These are phyloP conservation scores for Amaurobius ferox DNA, from an alignment of 2,888 invertebrate species.

Conservation along the genomic window DNA sequence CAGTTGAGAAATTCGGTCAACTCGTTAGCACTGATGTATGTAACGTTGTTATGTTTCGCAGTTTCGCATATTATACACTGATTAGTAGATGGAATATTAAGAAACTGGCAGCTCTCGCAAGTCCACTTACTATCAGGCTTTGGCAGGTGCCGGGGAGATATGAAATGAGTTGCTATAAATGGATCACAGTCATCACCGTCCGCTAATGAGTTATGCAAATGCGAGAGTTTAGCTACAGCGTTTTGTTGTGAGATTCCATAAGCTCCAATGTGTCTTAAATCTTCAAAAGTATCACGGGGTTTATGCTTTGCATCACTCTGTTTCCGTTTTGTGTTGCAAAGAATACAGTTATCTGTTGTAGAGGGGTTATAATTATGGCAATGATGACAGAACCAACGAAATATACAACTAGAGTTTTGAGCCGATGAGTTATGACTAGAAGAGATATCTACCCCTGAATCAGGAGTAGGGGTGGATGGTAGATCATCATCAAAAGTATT, in stretches of 20 bases:
- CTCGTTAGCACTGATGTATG: slow-evolving; percentile 42
- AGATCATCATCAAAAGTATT: slow-evolving; percentile 54
- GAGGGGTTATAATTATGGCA: slow-evolving; percentile 68
- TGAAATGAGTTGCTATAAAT: slow-evolving; percentile 54
- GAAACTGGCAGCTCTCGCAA: slow-evolving; percentile 77
- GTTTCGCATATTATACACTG: slow-evolving; percentile 74
- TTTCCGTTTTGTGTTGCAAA: slow-evolving; percentile 49
- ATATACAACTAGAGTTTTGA: slow-evolving; percentile 39
- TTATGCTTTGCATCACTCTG: slow-evolving; percentile 28
- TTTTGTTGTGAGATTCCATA: slow-evolving; percentile 56
- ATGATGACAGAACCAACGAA: slow-evolving; percentile 70
- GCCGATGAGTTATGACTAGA: slow-evolving; percentile 60
- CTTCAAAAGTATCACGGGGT: slow-evolving; percentile 56
- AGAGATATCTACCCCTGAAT: slow-evolving; percentile 61
- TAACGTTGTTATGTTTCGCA: slow-evolving; percentile 64
- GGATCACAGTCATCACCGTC: slow-evolving; percentile 55
- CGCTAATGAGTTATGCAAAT: slow-evolving; percentile 34
- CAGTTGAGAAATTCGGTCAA: slow-evolving; percentile 53
- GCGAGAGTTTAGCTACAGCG: slow-evolving; percentile 41
- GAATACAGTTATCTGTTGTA: slow-evolving; percentile 53
- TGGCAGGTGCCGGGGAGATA: slow-evolving; percentile 71
- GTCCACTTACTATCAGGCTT: slow-evolving; percentile 76
- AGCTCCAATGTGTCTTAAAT: slow-evolving; percentile 57
- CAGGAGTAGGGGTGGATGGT: slow-evolving; percentile 62
- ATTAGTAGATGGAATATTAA: slow-evolving; percentile 75